Percentiles rank a stretch among this genome's conserved stretches.
Evolutionary conservation across 2,888 invertebrate genomes (phyloP).

Genomic region (Steinernema hermaphroditum): DNA sequence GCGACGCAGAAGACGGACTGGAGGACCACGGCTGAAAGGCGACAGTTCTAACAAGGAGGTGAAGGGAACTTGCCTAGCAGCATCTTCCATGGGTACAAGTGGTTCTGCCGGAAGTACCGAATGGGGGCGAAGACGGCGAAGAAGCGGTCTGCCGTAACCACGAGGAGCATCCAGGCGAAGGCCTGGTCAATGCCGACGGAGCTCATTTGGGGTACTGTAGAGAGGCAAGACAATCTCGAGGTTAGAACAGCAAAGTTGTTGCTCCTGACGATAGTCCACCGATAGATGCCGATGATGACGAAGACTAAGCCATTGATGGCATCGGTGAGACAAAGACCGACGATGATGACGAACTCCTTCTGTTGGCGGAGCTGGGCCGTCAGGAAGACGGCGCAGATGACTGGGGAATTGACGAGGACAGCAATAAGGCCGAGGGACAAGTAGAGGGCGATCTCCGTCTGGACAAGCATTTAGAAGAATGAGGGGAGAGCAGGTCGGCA

Average conservation of each 20-base stretch:
- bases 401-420: background rate
- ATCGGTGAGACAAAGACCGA: background rate
- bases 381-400: background rate
- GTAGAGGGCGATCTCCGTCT: background rate
- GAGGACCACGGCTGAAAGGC: background rate
- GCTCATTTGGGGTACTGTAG: slow-evolving; percentile 2
- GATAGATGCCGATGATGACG: background rate
- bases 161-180: slow-evolving; percentile 11
- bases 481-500: too few relatives aligned
- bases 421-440: background rate
- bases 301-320: slow-evolving; percentile 1
- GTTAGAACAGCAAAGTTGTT: background rate
- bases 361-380: background rate
- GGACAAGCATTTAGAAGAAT: background rate
- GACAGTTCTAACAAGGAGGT: too few relatives aligned
- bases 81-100: slow-evolving; percentile 1
- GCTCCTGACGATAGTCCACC: background rate
- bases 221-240: background rate
- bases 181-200: background rate
- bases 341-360: slow-evolving; percentile 17
- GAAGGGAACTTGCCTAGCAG: background rate
- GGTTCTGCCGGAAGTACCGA: background rate
- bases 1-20: background rate
- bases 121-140: slow-evolving; percentile 4
- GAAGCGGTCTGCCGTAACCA: background rate